A percentile compares a stretch with the other conserved stretches of the same genome.
These are phyloP conservation scores for Bungarus multicinctus DNA, from an alignment of 2,113 vertebrate species.

Conservation along the genomic window DNA sequence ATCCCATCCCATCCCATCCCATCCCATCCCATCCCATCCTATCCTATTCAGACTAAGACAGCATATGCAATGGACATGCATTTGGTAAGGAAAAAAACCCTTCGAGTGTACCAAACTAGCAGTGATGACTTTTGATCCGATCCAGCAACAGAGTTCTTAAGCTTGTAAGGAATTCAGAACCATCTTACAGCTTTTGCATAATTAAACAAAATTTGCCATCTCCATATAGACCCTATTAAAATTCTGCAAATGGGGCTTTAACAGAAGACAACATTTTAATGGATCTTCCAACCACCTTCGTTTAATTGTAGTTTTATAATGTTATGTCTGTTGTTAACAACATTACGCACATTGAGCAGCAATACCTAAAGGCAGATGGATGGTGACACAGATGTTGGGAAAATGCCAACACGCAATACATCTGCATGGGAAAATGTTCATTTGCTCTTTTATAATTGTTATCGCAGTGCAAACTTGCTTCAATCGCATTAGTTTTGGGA, in stretches of 20 bases:
- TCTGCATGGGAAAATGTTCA: constrained; percentile 2
- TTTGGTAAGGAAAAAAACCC: background rate
- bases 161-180: background rate
- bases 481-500: background rate
- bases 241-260: constrained; percentile 7
- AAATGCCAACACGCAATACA: background rate
- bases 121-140: background rate
- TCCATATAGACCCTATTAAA: background rate
- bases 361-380: constrained; percentile 51
- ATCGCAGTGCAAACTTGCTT: background rate
- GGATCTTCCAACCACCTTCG: constrained; percentile 19
- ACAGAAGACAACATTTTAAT: constrained; percentile 40
- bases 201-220: background rate
- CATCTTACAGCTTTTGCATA: background rate
- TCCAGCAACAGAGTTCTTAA: background rate
- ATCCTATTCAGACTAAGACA: background rate
- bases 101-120: background rate
- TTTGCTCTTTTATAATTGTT: constrained; percentile 25
- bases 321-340: constrained; percentile 11
- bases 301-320: constrained; percentile 25
- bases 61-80: background rate
- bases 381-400: constrained; percentile 30
- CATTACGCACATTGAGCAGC: background rate
- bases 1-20: too few species aligned
- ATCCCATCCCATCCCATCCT: too few species aligned